phyloP scores from a whole-genome alignment of 1,140 invertebrate genomes.

The Arion vulgaris region DNA sequence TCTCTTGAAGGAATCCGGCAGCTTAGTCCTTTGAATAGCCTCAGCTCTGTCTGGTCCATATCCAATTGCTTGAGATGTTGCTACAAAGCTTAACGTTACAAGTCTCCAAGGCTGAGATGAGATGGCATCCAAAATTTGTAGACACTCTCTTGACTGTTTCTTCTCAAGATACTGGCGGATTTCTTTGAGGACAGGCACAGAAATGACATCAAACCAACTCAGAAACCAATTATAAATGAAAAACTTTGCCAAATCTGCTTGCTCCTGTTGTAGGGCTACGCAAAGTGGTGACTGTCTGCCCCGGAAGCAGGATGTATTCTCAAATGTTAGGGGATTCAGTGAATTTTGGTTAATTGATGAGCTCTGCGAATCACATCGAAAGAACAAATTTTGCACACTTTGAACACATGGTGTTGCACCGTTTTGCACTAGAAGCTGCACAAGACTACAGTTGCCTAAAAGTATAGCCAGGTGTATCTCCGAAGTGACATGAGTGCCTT shows the following conservation, averaged over 20 bases:
- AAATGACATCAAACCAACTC: background rate
- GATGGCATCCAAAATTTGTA: constrained; percentile 7
- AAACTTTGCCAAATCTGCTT: background rate
- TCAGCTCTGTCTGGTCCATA: background rate
- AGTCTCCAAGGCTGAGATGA: constrained; percentile 22
- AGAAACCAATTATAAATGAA: constrained; percentile 4
- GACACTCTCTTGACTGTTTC: background rate
- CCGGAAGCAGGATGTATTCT: background rate
- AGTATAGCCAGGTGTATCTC: constrained; percentile 3
- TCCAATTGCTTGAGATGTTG: background rate
- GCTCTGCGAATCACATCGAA: background rate
- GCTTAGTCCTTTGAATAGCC: background rate
- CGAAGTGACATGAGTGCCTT: background rate
- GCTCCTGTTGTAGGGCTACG: background rate
- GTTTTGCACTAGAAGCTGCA: constrained; percentile 16
- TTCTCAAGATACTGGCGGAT: background rate
- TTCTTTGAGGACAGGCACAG: background rate
- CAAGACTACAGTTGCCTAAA: background rate
- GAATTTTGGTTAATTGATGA: background rate
- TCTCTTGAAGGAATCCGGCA: constrained; percentile 5
- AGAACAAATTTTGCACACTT: background rate
- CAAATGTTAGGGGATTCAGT: background rate
- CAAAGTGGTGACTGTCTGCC: background rate
- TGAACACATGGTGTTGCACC: background rate
- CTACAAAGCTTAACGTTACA: background rate